Percentiles rank a stretch among this genome's conserved stretches.
phyloP scores from a whole-genome alignment of 1,140 invertebrate genomes.

The Hetaerina americana region DNA sequence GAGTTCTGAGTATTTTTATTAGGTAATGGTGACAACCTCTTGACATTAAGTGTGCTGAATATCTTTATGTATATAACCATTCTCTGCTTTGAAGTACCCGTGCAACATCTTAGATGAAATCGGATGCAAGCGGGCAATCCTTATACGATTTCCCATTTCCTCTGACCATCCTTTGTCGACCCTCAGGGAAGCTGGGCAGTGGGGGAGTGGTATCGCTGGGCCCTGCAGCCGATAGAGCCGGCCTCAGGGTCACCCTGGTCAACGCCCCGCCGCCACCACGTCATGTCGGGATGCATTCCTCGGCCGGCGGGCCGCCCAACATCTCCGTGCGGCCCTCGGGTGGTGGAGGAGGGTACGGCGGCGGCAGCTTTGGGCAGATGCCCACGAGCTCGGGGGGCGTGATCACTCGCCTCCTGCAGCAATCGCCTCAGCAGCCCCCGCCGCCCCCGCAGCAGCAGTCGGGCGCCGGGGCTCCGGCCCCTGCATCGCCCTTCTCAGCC shows the following conservation, averaged over 20 bases:
- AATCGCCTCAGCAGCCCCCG: conserved; percentile 34
- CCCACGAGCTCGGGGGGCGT: conserved; percentile 27
- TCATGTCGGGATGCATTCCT: conserved; percentile 20
- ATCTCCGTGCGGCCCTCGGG: conserved; percentile 13
- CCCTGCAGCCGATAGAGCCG: conserved; percentile 6
- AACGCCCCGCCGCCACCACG: conserved; percentile 22
- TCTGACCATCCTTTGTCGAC: no score
- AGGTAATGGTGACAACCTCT: no score
- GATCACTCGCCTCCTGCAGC: conserved; percentile 46
- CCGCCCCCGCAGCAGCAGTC: conserved; percentile 30
- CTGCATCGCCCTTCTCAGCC: conserved; percentile 29
- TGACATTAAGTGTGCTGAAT: no score
- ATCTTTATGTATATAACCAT: no score
- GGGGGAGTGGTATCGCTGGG: neutral
- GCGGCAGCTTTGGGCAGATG: conserved; percentile 31
- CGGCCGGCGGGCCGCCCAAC: conserved; percentile 16
- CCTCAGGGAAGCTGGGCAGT: neutral
- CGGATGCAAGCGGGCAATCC: no score
- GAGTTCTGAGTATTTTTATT: no score
- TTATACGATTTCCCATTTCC: no score
- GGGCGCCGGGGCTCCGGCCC: conserved; percentile 29
- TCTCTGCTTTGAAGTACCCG: no score
- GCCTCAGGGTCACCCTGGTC: conserved; percentile 25
- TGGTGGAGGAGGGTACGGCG: conserved; percentile 23
- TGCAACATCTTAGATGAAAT: no score